Evolutionary conservation across 1,140 invertebrate genomes (phyloP).

Genomic region (Amphibalanus amphitrite): DNA sequence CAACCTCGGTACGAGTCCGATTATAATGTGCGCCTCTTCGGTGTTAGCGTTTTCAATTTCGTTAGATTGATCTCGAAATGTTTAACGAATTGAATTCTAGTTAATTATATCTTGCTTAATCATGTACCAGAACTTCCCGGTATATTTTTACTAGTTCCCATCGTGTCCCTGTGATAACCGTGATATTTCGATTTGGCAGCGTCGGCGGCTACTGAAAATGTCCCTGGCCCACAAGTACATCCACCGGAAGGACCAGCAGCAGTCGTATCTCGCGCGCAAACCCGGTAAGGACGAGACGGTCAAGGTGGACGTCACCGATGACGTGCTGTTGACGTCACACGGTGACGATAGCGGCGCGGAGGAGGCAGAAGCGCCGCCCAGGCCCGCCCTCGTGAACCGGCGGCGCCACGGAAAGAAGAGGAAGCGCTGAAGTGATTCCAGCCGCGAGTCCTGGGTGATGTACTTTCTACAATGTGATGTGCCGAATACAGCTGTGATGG

Average conservation of each 20-base stretch:
- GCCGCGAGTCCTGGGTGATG: not conserved
- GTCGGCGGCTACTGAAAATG: not conserved
- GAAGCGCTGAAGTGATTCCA: not conserved
- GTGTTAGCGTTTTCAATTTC: too few relatives aligned
- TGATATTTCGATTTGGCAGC: not conserved
- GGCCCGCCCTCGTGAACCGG: not conserved
- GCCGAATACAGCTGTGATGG: too few relatives aligned
- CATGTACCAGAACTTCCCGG: too few relatives aligned
- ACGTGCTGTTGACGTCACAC: not conserved
- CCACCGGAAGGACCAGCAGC: not conserved
- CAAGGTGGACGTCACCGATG: conserved; percentile 9
- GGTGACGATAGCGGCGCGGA: not conserved
- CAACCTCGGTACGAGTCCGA: conserved; percentile 68
- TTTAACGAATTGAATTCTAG: too few relatives aligned
- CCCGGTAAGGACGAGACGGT: conserved; percentile 4
- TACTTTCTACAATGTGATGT: too few relatives aligned
- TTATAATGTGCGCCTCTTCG: too few relatives aligned
- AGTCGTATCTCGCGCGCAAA: not conserved
- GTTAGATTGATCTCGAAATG: too few relatives aligned
- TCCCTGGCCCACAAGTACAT: not conserved
- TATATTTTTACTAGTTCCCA: too few relatives aligned
- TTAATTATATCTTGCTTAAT: too few relatives aligned
- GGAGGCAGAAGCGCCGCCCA: not conserved
- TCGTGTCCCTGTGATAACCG: too few relatives aligned
- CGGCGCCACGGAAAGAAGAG: not conserved